These are phyloP conservation scores for Oophaga pumilio DNA, from an alignment of 2,113 vertebrate species.

Conservation along the genomic window DNA sequence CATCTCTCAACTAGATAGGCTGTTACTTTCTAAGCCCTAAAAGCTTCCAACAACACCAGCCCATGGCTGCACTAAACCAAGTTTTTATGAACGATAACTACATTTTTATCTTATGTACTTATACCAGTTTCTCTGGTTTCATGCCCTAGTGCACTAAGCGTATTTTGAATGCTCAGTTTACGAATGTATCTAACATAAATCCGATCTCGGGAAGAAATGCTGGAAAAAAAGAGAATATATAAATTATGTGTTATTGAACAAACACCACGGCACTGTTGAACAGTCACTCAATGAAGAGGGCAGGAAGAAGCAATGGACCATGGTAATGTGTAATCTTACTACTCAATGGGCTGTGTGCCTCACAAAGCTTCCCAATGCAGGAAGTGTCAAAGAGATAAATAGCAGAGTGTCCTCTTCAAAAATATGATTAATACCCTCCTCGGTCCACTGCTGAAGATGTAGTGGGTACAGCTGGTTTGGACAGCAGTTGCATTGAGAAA, in stretches of 20 bases:
- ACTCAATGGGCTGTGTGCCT: constrained; percentile 99
- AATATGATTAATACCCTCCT: constrained; percentile 99
- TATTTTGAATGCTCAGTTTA: constrained; percentile 30
- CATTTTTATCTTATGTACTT: constrained; percentile 41
- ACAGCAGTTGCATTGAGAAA: constrained; percentile 91
- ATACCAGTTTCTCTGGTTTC: constrained; percentile 59
- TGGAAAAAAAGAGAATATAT: constrained; percentile 83
- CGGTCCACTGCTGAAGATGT: constrained; percentile 99
- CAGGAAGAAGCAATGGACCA: constrained; percentile 98
- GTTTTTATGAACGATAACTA: constrained; percentile 49
- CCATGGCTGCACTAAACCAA: constrained; percentile 32
- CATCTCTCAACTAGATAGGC: constrained; percentile 28
- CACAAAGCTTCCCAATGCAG: constrained; percentile 91
- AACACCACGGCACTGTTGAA: constrained; percentile 91
- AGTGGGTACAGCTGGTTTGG: constrained; percentile 99
- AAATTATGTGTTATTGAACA: constrained; percentile 94
- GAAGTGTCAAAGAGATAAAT: constrained; percentile 99
- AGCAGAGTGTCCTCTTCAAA: constrained; percentile 99
- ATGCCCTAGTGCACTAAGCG: constrained; percentile 59
- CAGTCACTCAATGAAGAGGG: constrained; percentile 99
- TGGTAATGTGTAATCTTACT: constrained; percentile 99
- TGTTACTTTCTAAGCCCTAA: constrained; percentile 47
- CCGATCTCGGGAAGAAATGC: constrained; percentile 67
- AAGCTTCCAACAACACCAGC: constrained; percentile 35
- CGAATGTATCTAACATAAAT: constrained; percentile 67